These are phyloP conservation scores for Zaprionus bogoriensis DNA, from an alignment of 2,888 invertebrate genomes.

Conservation along the genomic window DNA sequence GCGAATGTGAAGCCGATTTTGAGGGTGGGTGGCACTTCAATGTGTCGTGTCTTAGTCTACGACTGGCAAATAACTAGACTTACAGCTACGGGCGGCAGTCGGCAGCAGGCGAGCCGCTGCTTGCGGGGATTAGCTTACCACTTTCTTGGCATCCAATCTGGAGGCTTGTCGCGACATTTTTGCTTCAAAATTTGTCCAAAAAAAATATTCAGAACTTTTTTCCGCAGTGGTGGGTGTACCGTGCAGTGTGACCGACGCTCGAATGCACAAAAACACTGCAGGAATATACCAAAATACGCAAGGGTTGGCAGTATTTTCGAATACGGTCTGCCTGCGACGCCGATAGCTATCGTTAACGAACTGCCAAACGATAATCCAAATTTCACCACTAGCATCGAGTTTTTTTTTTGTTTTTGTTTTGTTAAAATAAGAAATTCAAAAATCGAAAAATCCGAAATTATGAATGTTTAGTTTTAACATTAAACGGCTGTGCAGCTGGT, in stretches of 20 bases:
- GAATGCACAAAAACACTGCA: neutral
- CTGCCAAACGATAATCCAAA: no score
- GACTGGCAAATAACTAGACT: slow-evolving; percentile 56
- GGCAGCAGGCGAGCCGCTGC: slow-evolving; percentile 21
- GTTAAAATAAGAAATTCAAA: no score
- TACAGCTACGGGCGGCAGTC: slow-evolving; percentile 53
- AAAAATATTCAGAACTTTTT: slow-evolving; percentile 25
- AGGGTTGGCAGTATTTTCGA: neutral
- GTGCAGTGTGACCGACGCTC: neutral
- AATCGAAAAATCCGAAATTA: no score
- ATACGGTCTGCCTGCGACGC: no score
- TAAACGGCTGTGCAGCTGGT: no score
- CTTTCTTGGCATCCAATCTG: slow-evolving; percentile 82
- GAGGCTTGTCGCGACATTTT: slow-evolving; percentile 82
- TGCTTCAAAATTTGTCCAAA: slow-evolving; percentile 1
- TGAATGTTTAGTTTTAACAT: no score
- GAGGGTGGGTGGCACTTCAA: slow-evolving; percentile 80
- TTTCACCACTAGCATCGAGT: no score
- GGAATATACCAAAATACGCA: neutral
- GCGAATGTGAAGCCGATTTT: slow-evolving; percentile 82
- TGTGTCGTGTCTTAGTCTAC: slow-evolving; percentile 51
- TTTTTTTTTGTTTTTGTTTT: no score
- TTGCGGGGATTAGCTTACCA: slow-evolving; percentile 77
- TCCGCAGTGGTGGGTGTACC: slow-evolving; percentile 48
- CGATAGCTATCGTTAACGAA: no score